A percentile compares a stretch with the other conserved stretches of the same genome.
phyloP scores from a whole-genome alignment of 2,797 vertebrate species.

The Parotocinclus haroldoi region DNA sequence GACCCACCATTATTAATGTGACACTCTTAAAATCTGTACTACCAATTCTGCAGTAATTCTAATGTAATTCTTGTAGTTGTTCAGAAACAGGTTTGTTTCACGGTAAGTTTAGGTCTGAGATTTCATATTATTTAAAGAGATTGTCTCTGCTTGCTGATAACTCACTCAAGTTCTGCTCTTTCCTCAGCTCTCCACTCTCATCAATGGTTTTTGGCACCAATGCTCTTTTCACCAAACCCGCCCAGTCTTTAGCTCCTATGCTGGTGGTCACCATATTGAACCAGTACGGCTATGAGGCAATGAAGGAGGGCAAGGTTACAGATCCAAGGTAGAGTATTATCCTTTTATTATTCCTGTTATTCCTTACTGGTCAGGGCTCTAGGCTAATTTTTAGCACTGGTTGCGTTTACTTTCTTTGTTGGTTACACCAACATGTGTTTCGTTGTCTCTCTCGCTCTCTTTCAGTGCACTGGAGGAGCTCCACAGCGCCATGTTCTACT shows the following conservation, averaged over 20 bases:
- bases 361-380: too few species aligned
- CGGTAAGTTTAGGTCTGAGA: too few species aligned
- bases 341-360: background rate
- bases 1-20: too few species aligned
- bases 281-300: constrained; percentile 79
- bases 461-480: constrained; percentile 72
- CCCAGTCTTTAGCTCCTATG: constrained; percentile 87
- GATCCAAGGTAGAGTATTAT: constrained; percentile 65
- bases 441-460: background rate
- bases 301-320: constrained; percentile 60
- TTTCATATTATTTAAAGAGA: background rate
- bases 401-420: too few species aligned
- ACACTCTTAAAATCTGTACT: too few species aligned
- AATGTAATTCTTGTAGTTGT: too few species aligned
- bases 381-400: too few species aligned
- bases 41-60: too few species aligned
- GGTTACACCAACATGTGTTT: too few species aligned
- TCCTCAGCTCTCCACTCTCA: constrained; percentile 79
- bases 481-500: constrained; percentile 79
- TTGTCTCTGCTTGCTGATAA: background rate
- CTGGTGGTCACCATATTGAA: constrained; percentile 78
- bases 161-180: too few species aligned
- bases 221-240: constrained; percentile 88
- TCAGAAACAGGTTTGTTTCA: too few species aligned
- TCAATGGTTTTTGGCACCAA: constrained; percentile 92